phyloP scores from a whole-genome alignment of 2,888 invertebrate genomes.

The Halictus quadricinctus region DNA sequence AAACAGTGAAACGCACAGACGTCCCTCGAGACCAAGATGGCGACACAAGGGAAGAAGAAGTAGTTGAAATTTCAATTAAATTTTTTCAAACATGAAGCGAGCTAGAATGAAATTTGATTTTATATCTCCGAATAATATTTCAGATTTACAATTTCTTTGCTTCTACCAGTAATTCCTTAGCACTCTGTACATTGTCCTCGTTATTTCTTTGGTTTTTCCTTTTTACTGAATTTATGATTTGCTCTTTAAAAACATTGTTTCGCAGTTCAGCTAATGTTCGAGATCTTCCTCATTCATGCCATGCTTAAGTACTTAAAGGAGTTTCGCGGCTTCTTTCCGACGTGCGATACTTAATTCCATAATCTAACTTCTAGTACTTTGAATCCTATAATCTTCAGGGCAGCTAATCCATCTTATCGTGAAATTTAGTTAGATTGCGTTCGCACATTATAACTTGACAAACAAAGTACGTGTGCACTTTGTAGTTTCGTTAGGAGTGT shows the following conservation, averaged over 20 bases:
- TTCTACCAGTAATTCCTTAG: too few relatives aligned
- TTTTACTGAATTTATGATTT: neutral
- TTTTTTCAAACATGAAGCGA: too few relatives aligned
- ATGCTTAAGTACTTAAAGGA: neutral
- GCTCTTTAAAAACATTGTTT: neutral
- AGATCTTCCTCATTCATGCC: neutral
- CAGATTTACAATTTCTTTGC: too few relatives aligned
- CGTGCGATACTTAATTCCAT: neutral
- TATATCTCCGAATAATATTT: neutral
- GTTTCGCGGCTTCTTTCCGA: neutral
- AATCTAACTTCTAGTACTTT: neutral
- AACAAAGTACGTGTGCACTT: slow-evolving; percentile 20
- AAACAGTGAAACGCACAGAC: too few relatives aligned
- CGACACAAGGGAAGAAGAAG: neutral
- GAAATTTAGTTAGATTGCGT: slow-evolving; percentile 18
- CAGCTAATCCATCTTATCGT: neutral
- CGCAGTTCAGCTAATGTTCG: neutral
- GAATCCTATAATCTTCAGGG: neutral
- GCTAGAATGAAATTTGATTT: neutral
- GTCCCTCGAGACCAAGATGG: too few relatives aligned
- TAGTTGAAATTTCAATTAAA: too few relatives aligned
- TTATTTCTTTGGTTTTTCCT: neutral
- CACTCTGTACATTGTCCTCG: neutral
- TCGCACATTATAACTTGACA: neutral
- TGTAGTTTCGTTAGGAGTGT: slow-evolving; percentile 14